These are phyloP conservation scores for Tipula confusa DNA, from an alignment of 2,888 invertebrate species.

Conservation along the genomic window DNA sequence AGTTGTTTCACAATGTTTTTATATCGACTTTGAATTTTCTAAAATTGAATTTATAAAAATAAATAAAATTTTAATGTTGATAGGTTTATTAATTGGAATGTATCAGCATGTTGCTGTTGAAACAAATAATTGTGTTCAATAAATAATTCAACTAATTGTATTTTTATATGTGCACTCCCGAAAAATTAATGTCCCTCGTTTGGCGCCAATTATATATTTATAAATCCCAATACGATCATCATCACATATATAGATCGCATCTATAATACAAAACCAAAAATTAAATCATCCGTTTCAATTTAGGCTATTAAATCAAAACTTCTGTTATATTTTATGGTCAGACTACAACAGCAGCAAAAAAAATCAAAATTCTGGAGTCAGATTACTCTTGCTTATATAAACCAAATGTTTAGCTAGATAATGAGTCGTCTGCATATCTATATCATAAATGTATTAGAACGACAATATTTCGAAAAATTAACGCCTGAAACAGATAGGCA, in stretches of 20 bases:
- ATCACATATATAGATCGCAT: background rate
- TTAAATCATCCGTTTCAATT: slow-evolving; percentile 8
- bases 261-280: background rate
- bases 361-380: background rate
- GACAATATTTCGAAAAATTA: background rate
- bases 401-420: background rate
- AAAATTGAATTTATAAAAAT: background rate
- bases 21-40: background rate
- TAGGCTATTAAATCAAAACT: slow-evolving; percentile 20
- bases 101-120: background rate
- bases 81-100: slow-evolving; percentile 3
- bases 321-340: slow-evolving; percentile 25
- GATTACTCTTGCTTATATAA: no score
- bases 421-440: background rate
- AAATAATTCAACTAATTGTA: background rate
- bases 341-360: background rate
- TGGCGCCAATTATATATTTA: slow-evolving; percentile 3
- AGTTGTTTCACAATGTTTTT: background rate
- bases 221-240: slow-evolving; percentile 3
- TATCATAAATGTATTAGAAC: background rate
- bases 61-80: background rate
- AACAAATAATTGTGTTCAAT: background rate
- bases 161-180: background rate
- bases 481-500: background rate
- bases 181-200: background rate